Evolutionary conservation across 2,888 invertebrate genomes (phyloP), one percentile per base, ranked within the genome.

Genomic region (Agrotis puta): DNA sequence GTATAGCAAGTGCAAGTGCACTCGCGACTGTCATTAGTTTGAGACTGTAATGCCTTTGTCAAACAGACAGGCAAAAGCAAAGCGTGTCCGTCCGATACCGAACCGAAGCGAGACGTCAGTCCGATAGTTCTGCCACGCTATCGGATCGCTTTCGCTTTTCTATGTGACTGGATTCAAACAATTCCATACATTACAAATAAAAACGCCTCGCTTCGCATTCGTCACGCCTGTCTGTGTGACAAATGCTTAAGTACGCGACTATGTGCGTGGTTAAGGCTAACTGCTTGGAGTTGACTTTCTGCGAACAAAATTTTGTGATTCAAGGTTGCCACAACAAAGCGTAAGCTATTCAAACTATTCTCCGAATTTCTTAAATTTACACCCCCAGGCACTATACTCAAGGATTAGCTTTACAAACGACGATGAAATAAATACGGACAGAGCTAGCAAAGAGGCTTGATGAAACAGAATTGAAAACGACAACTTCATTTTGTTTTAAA

Each of bases 391-490:
- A 39, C 53, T 69, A 54, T 7, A 54, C 66, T 56, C 24, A 69
- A 64, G 77, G 81, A 77, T 83, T 79, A 77, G 58, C 59, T 64
- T 73, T 53, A 74, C 75, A 81, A 84, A 81, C 64, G 64, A 63
- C 57, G 58, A 33, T 61, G 48, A 27, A 81, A 83, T 83, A 77
- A 85, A 85, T 74, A 69, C 65, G 33, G 13, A n/a, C 33, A 61
- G 39, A 62, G 24, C 43, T 45, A 68, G 14, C 53, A 56, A 61
- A 27, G 39, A 47, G 70, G 54, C 43, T 74, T 64, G 64, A 67
- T 70, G 57, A 64, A 61, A 71, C 27, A 64, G 24, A 67, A 73
- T 68, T 57, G 47, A 59, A 58, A 69, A 72, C 48, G n/a, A 48
- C 54, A 68, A 73, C 24, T 65, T 56, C 61, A 62, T 69, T 72